Evolutionary conservation across 2,888 invertebrate species (phyloP).

Genomic region (Eristalinus aeneus): DNA sequence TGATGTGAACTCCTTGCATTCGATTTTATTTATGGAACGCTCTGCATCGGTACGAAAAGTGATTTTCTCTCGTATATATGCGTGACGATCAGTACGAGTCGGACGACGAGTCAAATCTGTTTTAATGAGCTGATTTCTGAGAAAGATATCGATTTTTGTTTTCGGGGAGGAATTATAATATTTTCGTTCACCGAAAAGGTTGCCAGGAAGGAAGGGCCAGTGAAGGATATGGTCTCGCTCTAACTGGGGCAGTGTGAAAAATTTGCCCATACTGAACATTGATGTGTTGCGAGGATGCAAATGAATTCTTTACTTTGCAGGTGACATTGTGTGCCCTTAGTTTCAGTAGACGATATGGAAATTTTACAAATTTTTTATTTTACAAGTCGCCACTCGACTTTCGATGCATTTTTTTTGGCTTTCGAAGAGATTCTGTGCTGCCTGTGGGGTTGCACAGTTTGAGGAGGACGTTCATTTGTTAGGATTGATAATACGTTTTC

Average conservation of each 20-base stretch:
- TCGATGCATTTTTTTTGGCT: not conserved
- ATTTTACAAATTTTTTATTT: not conserved
- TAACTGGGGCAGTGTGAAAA: constrained; percentile 30
- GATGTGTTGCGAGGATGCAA: not conserved
- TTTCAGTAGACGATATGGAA: not conserved
- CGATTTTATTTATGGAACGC: constrained; percentile 70
- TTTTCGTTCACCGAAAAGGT: constrained; percentile 39
- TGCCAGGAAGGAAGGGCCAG: constrained; percentile 25
- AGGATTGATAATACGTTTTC: no score
- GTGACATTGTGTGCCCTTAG: not conserved
- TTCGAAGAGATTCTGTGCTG: no score
- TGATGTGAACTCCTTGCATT: constrained; percentile 65
- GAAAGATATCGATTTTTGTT: constrained; percentile 72
- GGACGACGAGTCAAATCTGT: constrained; percentile 72
- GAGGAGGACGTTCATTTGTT: no score
- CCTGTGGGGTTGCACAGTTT: no score
- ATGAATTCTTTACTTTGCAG: not conserved
- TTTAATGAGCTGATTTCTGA: constrained; percentile 74
- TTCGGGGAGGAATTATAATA: constrained; percentile 61
- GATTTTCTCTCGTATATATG: constrained; percentile 64
- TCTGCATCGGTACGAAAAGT: constrained; percentile 50
- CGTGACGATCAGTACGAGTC: constrained; percentile 69
- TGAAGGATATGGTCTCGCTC: constrained; percentile 24
- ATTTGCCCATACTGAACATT: constrained; percentile 1
- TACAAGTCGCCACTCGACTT: not conserved